A percentile compares a stretch with the other conserved stretches of the same genome.
Evolutionary conservation across 2,888 invertebrate species (phyloP).

Genomic region (Diplolepis rosae): DNA sequence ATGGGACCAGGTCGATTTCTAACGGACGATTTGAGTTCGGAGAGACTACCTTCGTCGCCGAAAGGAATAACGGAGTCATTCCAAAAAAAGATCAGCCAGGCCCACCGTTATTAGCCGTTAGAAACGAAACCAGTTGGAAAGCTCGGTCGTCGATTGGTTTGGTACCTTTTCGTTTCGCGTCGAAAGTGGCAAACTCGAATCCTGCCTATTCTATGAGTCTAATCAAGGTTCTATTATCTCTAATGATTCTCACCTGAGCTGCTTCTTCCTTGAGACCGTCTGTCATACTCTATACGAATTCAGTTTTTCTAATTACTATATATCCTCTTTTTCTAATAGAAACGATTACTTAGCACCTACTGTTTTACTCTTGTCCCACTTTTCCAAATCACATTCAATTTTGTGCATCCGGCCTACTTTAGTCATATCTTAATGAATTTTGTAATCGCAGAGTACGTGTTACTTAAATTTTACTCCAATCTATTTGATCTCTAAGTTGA

Average conservation of each 20-base stretch:
- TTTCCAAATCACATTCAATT: background rate
- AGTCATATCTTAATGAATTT: background rate
- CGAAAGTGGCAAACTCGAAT: conserved; percentile 6
- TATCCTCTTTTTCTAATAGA: background rate
- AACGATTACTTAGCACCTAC: background rate
- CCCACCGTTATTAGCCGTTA: conserved; percentile 67
- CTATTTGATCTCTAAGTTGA: background rate
- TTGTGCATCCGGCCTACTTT: background rate
- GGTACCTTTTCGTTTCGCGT: conserved; percentile 20
- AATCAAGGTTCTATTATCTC: background rate
- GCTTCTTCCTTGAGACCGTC: background rate
- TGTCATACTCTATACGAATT: no score
- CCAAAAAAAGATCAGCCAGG: conserved; percentile 59
- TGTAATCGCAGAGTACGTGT: background rate
- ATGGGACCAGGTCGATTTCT: conserved; percentile 54
- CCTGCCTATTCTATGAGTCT: no score
- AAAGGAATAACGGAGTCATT: conserved; percentile 64
- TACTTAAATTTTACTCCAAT: background rate
- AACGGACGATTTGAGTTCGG: conserved; percentile 48
- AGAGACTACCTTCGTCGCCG: conserved; percentile 35
- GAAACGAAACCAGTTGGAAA: conserved; percentile 67
- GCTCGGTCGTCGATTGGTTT: background rate
- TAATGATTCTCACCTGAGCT: background rate
- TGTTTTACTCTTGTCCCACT: conserved; percentile 6
- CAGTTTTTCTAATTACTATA: background rate